Evolutionary conservation across 2,888 invertebrate genomes (phyloP), one percentile per base, ranked within the genome.

Genomic region (Eretmocerus hayati): DNA sequence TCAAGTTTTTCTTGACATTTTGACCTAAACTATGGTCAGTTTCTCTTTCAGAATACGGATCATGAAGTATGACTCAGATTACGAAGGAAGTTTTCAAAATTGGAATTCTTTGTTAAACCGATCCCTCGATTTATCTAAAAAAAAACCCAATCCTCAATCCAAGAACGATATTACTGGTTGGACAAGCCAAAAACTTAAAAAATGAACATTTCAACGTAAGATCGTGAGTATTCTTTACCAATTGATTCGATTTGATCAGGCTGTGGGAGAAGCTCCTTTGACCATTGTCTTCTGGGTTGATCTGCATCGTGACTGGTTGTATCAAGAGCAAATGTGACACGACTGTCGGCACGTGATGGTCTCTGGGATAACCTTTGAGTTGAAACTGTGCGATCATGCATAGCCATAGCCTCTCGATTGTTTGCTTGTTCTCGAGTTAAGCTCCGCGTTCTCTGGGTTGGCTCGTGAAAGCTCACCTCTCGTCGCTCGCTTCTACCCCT

Each of bases 311-410:
- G 58, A 38, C 55, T 56, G 42, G 59, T 55, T 13, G 62, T 59
- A 8, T 67, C 65, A 31, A 62, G 56, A 21, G 66, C 65, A 44
- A 70, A 69, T 5, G 66, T 67, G 3, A 70, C 71, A 46, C 65
- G 62, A 35, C 68, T 70, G 42, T 71, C 71, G 0, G 64, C 64
- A 52, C 69, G 59, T 2, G 65, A 62, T 4, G 65, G 58, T 55
- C 65, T 62, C 20, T 52, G 46, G 32, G 50, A 52, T 1, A 67
- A 55, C 36, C 63, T 61, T 44, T 69, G 66, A 5, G 65, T 59
- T 4, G 69, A 71, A 16, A 53, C 56, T 6, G 66, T 65, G 19
- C 65, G 59, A 32, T 62, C 63, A 55, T 40, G 60, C 47, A 5
- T 44, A 41, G 38, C 42, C 51, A 36, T 60, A 51, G 48, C 53